These are phyloP conservation scores for Sinocyclocheilus anophthalmus DNA, from an alignment of 2,113 vertebrate species.

Conservation along the genomic window DNA sequence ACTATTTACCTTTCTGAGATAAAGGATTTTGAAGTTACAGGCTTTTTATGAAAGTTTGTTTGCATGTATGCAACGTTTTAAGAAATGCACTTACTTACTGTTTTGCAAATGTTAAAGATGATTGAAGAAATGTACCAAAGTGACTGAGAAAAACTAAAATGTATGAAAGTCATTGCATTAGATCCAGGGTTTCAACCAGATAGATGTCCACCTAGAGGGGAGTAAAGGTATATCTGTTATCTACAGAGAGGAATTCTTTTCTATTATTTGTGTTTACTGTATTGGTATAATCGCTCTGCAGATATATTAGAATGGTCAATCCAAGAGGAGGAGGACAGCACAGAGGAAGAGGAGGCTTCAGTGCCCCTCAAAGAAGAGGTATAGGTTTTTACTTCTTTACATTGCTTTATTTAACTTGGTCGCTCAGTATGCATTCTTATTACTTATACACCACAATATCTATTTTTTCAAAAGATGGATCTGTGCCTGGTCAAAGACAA, in stretches of 20 bases:
- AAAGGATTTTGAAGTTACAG: neutral
- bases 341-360: slow-evolving; percentile 37
- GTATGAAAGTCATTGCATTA: neutral
- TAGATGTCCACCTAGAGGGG: no score
- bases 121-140: neutral
- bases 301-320: slow-evolving; percentile 44
- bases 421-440: neutral
- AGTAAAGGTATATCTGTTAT: neutral
- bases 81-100: neutral
- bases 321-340: slow-evolving; percentile 23
- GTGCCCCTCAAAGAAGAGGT: slow-evolving; percentile 52
- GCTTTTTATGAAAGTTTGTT: neutral
- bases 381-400: neutral
- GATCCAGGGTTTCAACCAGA: neutral
- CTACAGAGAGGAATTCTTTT: neutral
- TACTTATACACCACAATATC: neutral
- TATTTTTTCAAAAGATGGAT: slow-evolving; percentile 22
- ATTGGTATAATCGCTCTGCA: neutral
- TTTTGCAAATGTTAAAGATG: neutral
- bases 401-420: neutral
- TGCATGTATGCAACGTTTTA: neutral
- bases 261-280: neutral
- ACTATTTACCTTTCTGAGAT: neutral
- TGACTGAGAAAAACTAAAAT: neutral
- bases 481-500: slow-evolving; percentile 44